Evolutionary conservation across 2,888 invertebrate genomes (phyloP).

Genomic region (Cataglyphis livida): DNA sequence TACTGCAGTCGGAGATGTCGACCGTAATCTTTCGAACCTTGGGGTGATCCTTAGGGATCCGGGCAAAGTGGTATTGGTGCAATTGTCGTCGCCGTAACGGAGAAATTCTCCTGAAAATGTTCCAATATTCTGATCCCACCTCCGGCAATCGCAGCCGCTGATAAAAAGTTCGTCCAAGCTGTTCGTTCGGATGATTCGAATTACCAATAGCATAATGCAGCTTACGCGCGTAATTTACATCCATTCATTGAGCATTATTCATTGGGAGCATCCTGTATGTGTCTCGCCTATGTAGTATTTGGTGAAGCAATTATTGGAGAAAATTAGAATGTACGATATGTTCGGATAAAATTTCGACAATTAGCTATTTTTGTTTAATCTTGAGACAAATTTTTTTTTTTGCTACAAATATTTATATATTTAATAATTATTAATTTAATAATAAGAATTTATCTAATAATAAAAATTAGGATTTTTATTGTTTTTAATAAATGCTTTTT

Average conservation of each 20-base stretch:
- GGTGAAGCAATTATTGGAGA: constrained; percentile 1
- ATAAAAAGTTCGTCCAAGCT: constrained; percentile 15
- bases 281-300: not conserved
- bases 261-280: not conserved
- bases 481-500: not conserved
- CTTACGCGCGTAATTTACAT: constrained; percentile 36
- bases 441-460: not conserved
- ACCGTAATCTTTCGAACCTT: constrained; percentile 66
- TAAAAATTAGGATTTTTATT: constrained; percentile 8
- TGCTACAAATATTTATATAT: constrained; percentile 11
- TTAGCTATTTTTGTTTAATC: not conserved
- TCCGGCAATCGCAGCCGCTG: constrained; percentile 46
- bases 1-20: constrained; percentile 63
- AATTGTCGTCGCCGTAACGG: constrained; percentile 65
- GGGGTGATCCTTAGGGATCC: constrained; percentile 65
- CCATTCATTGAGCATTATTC: not conserved
- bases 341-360: not conserved
- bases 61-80: constrained; percentile 62
- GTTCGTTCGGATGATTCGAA: constrained; percentile 31
- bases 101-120: constrained; percentile 60
- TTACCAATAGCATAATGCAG: constrained; percentile 13
- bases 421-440: not conserved
- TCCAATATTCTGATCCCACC: constrained; percentile 51
- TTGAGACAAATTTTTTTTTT: not conserved
- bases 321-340: not conserved